Percentiles rank a stretch among this genome's conserved stretches.
Conservation (phyloP, 1,140 invertebrate species). For the Calycopis cecrops region DNA sequence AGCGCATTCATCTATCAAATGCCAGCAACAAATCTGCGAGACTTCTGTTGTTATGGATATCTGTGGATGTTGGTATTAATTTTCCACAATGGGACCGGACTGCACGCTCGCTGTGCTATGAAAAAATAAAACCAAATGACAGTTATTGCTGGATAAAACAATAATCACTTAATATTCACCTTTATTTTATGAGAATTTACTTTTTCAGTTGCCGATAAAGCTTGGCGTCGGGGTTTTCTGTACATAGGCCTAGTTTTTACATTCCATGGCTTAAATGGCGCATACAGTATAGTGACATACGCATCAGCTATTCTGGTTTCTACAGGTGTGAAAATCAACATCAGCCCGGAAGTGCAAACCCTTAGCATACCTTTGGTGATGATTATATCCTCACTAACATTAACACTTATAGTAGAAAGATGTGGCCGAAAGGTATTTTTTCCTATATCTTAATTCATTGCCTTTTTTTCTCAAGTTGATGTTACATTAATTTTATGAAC, state of each 20-base stretch:
- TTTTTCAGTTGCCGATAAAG: slow-evolving; percentile 34
- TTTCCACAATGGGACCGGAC: too few relatives aligned
- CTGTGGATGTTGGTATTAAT: too few relatives aligned
- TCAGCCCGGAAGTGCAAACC: slow-evolving; percentile 30
- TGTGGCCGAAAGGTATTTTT: slow-evolving; percentile 10
- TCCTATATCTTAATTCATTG: too few relatives aligned
- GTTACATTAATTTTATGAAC: too few relatives aligned
- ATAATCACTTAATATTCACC: too few relatives aligned
- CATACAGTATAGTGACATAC: slow-evolving; percentile 33
- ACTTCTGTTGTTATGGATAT: too few relatives aligned
- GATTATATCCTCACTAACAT: slow-evolving; percentile 31
- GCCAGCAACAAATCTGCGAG: too few relatives aligned
- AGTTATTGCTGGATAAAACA: too few relatives aligned
- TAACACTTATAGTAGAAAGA: slow-evolving; percentile 35
- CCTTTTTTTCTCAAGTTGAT: too few relatives aligned
- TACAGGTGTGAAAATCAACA: slow-evolving; percentile 9
- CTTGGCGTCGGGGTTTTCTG: slow-evolving; percentile 30
- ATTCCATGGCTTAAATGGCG: slow-evolving; percentile 28
- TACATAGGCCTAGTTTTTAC: slow-evolving; percentile 24
- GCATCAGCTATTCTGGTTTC: slow-evolving; percentile 17
- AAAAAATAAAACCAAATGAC: too few relatives aligned
- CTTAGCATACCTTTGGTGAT: slow-evolving; percentile 35
- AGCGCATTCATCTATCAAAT: too few relatives aligned
- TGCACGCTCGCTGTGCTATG: too few relatives aligned
- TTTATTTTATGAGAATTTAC: not conserved